These are phyloP conservation scores for Xanthorhoe spadicearia DNA, from an alignment of 2,888 invertebrate species.

Conservation along the genomic window DNA sequence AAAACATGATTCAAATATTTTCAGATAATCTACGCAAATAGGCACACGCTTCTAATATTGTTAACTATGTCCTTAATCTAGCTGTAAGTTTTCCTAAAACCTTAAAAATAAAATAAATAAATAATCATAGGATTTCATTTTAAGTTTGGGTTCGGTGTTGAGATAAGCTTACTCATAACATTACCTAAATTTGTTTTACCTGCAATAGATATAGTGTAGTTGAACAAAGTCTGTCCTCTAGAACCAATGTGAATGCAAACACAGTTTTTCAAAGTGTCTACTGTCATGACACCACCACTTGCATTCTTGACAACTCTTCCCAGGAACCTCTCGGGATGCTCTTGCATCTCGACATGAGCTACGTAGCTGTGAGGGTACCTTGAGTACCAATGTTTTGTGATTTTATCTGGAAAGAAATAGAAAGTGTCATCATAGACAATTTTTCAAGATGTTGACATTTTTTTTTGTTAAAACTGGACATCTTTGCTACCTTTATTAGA, in stretches of 20 bases:
- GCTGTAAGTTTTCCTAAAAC: too few species aligned
- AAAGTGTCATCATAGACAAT: neutral
- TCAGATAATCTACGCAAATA: too few species aligned
- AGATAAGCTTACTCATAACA: too few species aligned
- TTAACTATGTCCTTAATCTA: too few species aligned
- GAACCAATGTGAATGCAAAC: conserved; percentile 88
- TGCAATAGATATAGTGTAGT: conserved; percentile 83
- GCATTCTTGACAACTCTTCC: conserved; percentile 64
- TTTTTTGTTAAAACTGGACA: neutral
- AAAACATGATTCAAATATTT: too few species aligned
- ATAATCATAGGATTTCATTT: too few species aligned
- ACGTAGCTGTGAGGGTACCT: conserved; percentile 65
- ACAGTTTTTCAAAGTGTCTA: conserved; percentile 77
- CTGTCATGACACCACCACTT: conserved; percentile 49
- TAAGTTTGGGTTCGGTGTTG: too few species aligned
- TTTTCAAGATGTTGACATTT: neutral
- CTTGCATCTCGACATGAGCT: conserved; percentile 62
- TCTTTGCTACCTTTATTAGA: too few species aligned
- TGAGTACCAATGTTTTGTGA: conserved; percentile 63
- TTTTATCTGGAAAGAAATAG: conserved; percentile 55
- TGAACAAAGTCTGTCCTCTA: conserved; percentile 87
- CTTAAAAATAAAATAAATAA: too few species aligned
- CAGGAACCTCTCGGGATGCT: conserved; percentile 58
- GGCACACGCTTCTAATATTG: too few species aligned
- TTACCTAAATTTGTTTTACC: conserved; percentile 55